These are phyloP conservation scores for Crotalus tigris DNA, from an alignment of 2,113 vertebrate genomes.

Conservation along the genomic window DNA sequence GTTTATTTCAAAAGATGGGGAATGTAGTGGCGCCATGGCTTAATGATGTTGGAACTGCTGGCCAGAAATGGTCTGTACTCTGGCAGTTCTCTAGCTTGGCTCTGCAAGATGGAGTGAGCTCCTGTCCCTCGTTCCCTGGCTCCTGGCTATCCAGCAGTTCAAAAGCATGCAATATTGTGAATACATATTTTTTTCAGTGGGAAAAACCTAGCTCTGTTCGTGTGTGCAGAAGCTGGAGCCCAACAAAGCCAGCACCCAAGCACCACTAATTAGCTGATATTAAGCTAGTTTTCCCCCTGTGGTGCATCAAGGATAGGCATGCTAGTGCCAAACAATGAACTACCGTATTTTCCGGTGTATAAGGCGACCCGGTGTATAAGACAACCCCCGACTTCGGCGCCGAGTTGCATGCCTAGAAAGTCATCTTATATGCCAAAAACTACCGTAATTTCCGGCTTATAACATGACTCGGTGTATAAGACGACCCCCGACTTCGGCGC, in stretches of 20 bases:
- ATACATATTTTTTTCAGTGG: background rate
- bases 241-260: background rate
- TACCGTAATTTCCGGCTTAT: no score
- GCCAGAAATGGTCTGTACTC: background rate
- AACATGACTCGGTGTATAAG: no score
- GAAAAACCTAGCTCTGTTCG: background rate
- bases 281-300: background rate
- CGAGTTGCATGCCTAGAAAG: no score
- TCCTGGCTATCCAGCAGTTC: background rate
- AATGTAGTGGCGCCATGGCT: background rate
- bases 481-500: no score
- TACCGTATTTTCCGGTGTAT: no score
- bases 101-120: background rate
- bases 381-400: no score
- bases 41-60: background rate
- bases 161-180: background rate
- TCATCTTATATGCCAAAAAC: no score
- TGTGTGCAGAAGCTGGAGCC: background rate
- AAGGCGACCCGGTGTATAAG: no score
- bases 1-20: background rate
- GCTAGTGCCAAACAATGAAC: background rate
- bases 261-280: background rate
- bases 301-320: background rate
- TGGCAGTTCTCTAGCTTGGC: background rate
- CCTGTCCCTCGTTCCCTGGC: background rate